Evolutionary conservation across 2,888 invertebrate species (phyloP).

Genomic region (Dolichomitus sp.): DNA sequence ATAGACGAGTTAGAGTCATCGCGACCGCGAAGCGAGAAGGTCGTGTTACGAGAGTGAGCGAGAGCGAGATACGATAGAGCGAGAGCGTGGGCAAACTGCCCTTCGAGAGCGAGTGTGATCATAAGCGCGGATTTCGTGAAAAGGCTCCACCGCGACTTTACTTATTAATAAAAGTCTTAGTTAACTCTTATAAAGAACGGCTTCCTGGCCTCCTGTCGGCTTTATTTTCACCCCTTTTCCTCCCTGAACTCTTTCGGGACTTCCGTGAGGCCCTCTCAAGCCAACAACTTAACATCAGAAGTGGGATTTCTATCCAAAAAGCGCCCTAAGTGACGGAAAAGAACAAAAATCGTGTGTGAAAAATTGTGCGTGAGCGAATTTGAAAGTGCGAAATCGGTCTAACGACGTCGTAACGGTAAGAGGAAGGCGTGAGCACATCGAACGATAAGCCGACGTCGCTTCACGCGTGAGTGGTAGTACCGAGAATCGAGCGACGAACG

Average conservation of each 20-base stretch:
- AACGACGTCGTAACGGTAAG: slow-evolving; percentile 2
- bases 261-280: too few species aligned
- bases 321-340: background rate
- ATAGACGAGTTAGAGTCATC: background rate
- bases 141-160: background rate
- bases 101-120: background rate
- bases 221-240: background rate
- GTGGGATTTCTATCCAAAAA: background rate
- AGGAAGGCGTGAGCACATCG: background rate
- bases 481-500: background rate
- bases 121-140: background rate
- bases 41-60: background rate
- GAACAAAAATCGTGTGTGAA: background rate
- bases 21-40: background rate
- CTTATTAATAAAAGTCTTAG: background rate
- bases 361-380: slow-evolving; percentile 1
- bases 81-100: background rate
- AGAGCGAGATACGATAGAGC: background rate
- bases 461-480: background rate
- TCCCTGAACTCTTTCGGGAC: background rate
- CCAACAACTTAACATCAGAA: background rate
- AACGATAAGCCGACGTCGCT: background rate
- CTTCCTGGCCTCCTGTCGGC: background rate
- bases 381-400: background rate
- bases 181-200: background rate